Percentiles rank a stretch among this genome's conserved stretches.
Evolutionary conservation across 2,888 invertebrate species (phyloP).

Genomic region (Lithophane leautieri): DNA sequence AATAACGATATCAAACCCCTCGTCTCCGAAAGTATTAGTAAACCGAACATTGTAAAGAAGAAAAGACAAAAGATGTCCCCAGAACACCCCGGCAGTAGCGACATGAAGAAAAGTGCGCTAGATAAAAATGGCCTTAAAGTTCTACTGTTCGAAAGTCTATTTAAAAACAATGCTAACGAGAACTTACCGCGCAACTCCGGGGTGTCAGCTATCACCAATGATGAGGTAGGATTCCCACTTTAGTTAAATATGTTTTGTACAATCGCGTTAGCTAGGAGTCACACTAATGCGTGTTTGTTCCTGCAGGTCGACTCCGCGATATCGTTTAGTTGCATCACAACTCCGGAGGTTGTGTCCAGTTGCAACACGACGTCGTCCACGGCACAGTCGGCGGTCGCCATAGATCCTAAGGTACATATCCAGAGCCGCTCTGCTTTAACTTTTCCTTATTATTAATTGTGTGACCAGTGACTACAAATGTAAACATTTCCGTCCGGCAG

Average conservation of each 20-base stretch:
- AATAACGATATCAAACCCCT: slow-evolving; percentile 65
- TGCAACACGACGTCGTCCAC: slow-evolving; percentile 85
- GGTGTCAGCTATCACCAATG: slow-evolving; percentile 69
- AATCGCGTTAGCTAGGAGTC: slow-evolving; percentile 28
- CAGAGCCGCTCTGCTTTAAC: slow-evolving; percentile 9
- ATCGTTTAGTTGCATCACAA: slow-evolving; percentile 89
- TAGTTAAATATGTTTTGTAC: slow-evolving; percentile 52
- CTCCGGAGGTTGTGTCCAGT: slow-evolving; percentile 87
- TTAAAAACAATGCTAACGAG: slow-evolving; percentile 76
- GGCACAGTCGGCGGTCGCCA: slow-evolving; percentile 78
- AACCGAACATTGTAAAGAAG: slow-evolving; percentile 65
- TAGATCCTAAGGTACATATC: slow-evolving; percentile 83
- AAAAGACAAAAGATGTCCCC: slow-evolving; percentile 70
- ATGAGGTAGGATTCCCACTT: slow-evolving; percentile 79
- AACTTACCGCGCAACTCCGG: slow-evolving; percentile 67
- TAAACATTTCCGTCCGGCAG: slow-evolving; percentile 65
- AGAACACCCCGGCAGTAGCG: slow-evolving; percentile 65
- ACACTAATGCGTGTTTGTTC: slow-evolving; percentile 68
- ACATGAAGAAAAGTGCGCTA: slow-evolving; percentile 71
- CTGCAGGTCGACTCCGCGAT: slow-evolving; percentile 87
- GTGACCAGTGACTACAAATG: not conserved
- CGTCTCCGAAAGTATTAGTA: slow-evolving; percentile 58
- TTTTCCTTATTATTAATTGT: not conserved
- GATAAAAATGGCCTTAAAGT: slow-evolving; percentile 80
- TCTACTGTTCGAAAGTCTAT: slow-evolving; percentile 80